Percentiles rank a stretch among this genome's conserved stretches.
phyloP scores from a whole-genome alignment of 2,888 invertebrate genomes.

The Arctia plantaginis region DNA sequence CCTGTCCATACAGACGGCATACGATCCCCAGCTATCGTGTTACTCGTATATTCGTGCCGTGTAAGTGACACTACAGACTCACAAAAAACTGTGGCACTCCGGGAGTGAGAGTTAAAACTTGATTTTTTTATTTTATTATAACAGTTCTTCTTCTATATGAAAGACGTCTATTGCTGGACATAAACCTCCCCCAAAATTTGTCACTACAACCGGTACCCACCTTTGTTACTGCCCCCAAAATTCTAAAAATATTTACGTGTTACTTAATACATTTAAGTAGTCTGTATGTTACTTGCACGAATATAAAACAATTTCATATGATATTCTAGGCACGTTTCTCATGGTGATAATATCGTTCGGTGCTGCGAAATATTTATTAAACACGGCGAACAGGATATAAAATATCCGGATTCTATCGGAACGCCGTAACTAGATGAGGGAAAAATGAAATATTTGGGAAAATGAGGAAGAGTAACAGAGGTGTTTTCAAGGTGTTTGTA shows the following conservation, averaged over 20 bases:
- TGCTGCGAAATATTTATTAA: slow-evolving; percentile 30
- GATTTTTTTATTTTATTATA: too few relatives aligned
- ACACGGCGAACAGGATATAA: slow-evolving; percentile 28
- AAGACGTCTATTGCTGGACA: too few relatives aligned
- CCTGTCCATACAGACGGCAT: too few relatives aligned
- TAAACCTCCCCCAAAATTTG: too few relatives aligned
- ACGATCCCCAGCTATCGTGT: too few relatives aligned
- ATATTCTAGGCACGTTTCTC: slow-evolving; percentile 29
- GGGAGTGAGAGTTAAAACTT: too few relatives aligned
- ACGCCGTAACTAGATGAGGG: slow-evolving; percentile 17
- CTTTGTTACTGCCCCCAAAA: neutral
- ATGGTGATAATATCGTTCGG: slow-evolving; percentile 18
- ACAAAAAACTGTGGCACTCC: too few relatives aligned
- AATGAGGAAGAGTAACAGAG: neutral
- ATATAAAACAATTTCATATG: neutral
- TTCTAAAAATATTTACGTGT: neutral
- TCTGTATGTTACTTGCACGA: neutral
- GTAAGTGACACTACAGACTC: too few relatives aligned
- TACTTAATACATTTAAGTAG: neutral
- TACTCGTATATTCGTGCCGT: too few relatives aligned
- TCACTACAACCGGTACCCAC: neutral
- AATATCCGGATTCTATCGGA: slow-evolving; percentile 25
- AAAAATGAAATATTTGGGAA: slow-evolving; percentile 18
- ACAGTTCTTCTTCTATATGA: too few relatives aligned
- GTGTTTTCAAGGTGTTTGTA: slow-evolving; percentile 1